Evolutionary conservation across 2,888 invertebrate species (phyloP).

Genomic region (Hanleya hanleyi): DNA sequence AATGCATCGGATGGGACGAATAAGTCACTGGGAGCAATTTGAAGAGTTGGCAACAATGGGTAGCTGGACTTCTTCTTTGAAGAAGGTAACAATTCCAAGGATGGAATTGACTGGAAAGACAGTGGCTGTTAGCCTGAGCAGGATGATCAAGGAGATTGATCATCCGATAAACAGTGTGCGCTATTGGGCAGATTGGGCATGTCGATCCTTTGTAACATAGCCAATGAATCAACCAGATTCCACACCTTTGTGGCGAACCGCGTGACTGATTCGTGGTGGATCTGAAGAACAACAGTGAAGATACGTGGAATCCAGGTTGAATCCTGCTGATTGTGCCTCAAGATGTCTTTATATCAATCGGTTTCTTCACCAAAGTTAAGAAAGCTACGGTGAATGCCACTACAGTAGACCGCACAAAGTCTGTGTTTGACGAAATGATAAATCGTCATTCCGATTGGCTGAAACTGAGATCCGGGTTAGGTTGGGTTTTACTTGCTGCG

Average conservation of each 20-base stretch:
- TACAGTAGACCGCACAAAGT: not conserved
- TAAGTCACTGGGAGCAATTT: no score
- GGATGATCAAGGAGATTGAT: not conserved
- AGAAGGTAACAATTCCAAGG: not conserved
- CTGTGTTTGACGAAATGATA: not conserved
- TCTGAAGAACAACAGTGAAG: not conserved
- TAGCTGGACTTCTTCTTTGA: no score
- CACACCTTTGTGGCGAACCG: not conserved
- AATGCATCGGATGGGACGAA: no score
- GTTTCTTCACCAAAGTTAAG: not conserved
- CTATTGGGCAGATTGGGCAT: not conserved
- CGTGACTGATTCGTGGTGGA: not conserved
- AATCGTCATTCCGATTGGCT: not conserved
- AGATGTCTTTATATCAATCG: no score
- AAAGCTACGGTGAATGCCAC: not conserved
- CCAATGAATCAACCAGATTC: not conserved
- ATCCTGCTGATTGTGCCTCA: not conserved
- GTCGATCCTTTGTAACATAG: not conserved
- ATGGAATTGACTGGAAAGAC: not conserved
- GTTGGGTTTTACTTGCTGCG: not conserved
- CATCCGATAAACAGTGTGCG: not conserved
- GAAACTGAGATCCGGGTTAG: not conserved
- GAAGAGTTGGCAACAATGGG: no score
- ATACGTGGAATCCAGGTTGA: not conserved
- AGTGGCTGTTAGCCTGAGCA: not conserved